Conservation (phyloP, 2,888 invertebrate genomes). For the Drosophila macrothrix region DNA sequence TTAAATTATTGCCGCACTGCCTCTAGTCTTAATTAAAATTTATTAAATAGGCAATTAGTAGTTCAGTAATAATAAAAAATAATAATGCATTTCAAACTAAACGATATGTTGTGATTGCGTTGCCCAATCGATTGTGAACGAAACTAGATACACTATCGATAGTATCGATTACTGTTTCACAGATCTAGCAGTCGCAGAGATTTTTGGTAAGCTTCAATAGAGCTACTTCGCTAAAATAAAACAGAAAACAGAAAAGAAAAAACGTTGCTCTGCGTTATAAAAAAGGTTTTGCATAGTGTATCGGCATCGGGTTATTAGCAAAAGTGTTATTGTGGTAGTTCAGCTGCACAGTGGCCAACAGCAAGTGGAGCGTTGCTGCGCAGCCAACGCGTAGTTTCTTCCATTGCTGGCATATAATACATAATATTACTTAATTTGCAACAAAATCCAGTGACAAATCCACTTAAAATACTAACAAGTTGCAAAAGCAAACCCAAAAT, state of each 20-base stretch:
- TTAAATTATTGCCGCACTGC: neutral
- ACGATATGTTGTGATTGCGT: neutral
- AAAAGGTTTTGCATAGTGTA: neutral
- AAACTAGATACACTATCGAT: constrained; percentile 21
- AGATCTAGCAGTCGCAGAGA: constrained; percentile 61
- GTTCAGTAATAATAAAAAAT: neutral
- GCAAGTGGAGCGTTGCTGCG: constrained; percentile 46
- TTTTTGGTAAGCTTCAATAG: constrained; percentile 66
- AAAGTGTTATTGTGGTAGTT: neutral
- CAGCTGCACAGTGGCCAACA: neutral
- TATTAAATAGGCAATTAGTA: neutral
- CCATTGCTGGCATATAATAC: constrained; percentile 27
- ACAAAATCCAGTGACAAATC: constrained; percentile 9
- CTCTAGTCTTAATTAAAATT: neutral
- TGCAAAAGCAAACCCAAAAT: neutral
- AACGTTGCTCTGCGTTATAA: neutral
- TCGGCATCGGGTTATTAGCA: neutral
- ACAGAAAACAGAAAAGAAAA: neutral
- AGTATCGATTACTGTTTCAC: constrained; percentile 37
- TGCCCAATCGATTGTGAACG: constrained; percentile 3
- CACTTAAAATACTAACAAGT: neutral
- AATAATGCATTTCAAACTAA: neutral
- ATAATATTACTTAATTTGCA: constrained; percentile 63
- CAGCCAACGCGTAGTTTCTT: constrained; percentile 76
- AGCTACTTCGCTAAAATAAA: constrained; percentile 29